Conservation (phyloP, 2,888 invertebrate genomes). For the Cephus pulcher region DNA sequence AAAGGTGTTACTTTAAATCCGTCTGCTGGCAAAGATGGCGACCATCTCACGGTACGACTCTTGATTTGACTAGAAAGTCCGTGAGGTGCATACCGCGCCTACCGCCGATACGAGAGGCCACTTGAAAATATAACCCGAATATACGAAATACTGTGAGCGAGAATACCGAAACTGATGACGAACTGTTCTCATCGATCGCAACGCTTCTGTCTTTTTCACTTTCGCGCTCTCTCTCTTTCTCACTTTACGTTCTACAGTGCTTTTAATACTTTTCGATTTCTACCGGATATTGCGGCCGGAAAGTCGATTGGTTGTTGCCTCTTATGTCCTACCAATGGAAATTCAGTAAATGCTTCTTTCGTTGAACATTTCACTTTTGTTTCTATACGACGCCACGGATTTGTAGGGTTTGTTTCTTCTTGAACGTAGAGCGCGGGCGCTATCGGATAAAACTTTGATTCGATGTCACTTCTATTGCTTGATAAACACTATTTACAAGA, state of each 20-base stretch:
- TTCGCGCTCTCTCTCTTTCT: not conserved
- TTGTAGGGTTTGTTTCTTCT: not conserved
- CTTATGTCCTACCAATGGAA: not conserved
- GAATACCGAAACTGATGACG: not conserved
- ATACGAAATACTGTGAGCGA: not conserved
- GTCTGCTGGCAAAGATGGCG: constrained; percentile 41
- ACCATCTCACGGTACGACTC: constrained; percentile 22
- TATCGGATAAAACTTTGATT: not conserved
- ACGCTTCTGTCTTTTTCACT: not conserved
- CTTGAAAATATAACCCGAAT: not conserved
- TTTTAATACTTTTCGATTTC: not conserved
- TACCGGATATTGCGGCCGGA: not conserved
- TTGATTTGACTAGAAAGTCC: constrained; percentile 13
- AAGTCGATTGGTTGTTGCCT: not conserved
- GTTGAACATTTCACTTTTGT: not conserved
- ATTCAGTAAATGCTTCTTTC: not conserved
- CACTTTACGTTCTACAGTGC: not conserved
- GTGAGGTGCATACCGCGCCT: not conserved
- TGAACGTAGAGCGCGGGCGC: no score
- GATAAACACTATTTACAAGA: no score
- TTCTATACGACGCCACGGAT: not conserved
- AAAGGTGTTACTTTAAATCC: constrained; percentile 27
- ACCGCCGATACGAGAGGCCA: not conserved
- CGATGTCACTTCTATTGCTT: not conserved
- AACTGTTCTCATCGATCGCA: not conserved